Evolutionary conservation across 2,888 invertebrate species (phyloP), one percentile per base, ranked within the genome.

Genomic region (Hesperia comma): DNA sequence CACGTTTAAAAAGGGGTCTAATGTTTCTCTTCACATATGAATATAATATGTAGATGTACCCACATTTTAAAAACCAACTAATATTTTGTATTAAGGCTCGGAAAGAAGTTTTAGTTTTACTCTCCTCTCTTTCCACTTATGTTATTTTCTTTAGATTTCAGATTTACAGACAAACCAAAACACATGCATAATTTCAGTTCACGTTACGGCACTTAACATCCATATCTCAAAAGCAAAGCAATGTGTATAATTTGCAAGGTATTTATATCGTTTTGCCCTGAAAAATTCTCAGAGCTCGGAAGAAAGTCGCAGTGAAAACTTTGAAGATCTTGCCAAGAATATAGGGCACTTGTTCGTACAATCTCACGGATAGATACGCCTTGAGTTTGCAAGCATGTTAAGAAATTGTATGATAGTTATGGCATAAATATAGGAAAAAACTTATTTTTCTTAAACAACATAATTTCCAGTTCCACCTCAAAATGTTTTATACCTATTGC

Each of bases 281-380:
- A 41, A 64, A 64, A 58, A 53, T 41, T 41, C 49, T 19, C 64
- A 10, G 19, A 51, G 17, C 53, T 40, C 32, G 26, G 32, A 58
- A 51, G 58, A 58, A 63, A 63, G 63, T 40, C 49, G 40, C 49
- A n/a, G 33, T 10, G 49, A 51, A 51, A 63, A 57, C 41, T 58
- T 58, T 63, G 40, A 63, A 49, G 37, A 63, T 63, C 49, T 49
- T 17, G 33, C 58, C 61, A 53, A 64, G 58, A 64, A 58, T 64
- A 58, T 53, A 19, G 14, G 43, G 33, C 64, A 63, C 57, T 63
- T 51, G 56, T 63, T 15, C 63, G 49, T 49, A 56, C 46, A 63
- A 63, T 46, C 41, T 56, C 49, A 21, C 37, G 33, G 2, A 21
- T 15, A 49, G 63, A 49, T 15, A 21, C 43, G 62, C 41, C 40